Evolutionary conservation across 2,113 vertebrate species (phyloP).

Genomic region (Callospermophilus lateralis): DNA sequence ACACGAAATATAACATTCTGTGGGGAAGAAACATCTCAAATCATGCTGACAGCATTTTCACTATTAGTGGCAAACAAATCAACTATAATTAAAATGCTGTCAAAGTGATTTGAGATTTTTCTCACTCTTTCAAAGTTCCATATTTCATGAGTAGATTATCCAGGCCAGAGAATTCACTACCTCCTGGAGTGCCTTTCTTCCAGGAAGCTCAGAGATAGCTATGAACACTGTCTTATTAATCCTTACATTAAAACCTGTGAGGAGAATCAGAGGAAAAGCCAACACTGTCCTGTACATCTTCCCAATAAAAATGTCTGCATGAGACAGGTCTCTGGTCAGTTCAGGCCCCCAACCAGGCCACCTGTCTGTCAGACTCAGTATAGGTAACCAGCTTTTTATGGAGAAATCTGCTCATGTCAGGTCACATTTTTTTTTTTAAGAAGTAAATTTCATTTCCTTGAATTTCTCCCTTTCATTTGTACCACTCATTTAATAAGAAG

Average conservation of each 20-base stretch:
- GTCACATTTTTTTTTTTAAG: background rate
- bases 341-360: background rate
- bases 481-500: background rate
- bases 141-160: constrained; percentile 81
- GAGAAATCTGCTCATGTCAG: background rate
- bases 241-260: constrained; percentile 70
- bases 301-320: background rate
- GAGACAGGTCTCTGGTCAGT: background rate
- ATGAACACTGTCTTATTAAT: constrained; percentile 81
- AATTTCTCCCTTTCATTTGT: background rate
- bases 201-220: constrained; percentile 80
- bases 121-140: constrained; percentile 82
- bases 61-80: constrained; percentile 83
- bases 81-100: constrained; percentile 86
- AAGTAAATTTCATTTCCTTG: constrained; percentile 32
- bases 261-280: constrained; percentile 47
- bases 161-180: constrained; percentile 82
- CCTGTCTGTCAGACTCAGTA: background rate
- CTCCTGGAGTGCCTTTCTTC: constrained; percentile 83
- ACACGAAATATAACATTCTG: constrained; percentile 78
- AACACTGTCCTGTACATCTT: background rate
- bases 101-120: constrained; percentile 82
- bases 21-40: constrained; percentile 82
- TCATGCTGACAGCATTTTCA: constrained; percentile 82
- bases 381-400: background rate